Percentiles rank a stretch among this genome's conserved stretches.
Conservation (phyloP, 2,888 invertebrate genomes). For the Cantharis nigra region DNA sequence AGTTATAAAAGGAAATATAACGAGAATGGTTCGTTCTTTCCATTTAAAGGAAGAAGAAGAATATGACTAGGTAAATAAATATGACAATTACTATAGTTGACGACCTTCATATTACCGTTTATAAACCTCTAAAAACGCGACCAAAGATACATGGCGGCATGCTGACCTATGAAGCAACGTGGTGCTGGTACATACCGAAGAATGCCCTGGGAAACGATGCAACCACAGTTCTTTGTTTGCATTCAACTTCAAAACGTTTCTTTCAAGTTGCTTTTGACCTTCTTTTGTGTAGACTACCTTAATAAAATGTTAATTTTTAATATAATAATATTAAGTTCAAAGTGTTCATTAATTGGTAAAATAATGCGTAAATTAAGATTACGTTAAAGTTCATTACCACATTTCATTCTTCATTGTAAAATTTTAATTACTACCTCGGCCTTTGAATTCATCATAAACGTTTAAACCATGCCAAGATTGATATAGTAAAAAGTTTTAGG, state of each 20-base stretch:
- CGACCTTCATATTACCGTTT: constrained; percentile 33
- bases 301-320: not conserved
- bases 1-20: not conserved
- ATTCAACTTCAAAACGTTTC: constrained; percentile 9
- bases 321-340: not conserved
- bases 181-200: constrained; percentile 30
- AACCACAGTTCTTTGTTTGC: constrained; percentile 19
- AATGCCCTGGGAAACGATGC: constrained; percentile 36
- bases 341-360: not conserved
- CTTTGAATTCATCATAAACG: not conserved
- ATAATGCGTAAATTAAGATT: not conserved
- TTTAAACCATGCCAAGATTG: not conserved
- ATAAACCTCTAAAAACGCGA: constrained; percentile 27
- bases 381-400: not conserved
- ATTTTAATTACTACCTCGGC: not conserved
- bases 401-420: not conserved
- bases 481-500: not conserved
- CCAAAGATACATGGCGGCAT: constrained; percentile 30
- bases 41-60: constrained; percentile 6
- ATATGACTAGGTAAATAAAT: constrained; percentile 10
- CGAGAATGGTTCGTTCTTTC: not conserved
- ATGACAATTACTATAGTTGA: constrained; percentile 28
- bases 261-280: constrained; percentile 29
- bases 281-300: constrained; percentile 22
- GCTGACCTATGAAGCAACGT: constrained; percentile 35